Percentiles rank a stretch among this genome's conserved stretches.
Conservation (phyloP, 1,140 invertebrate genomes). For the Cephus cinctus region DNA sequence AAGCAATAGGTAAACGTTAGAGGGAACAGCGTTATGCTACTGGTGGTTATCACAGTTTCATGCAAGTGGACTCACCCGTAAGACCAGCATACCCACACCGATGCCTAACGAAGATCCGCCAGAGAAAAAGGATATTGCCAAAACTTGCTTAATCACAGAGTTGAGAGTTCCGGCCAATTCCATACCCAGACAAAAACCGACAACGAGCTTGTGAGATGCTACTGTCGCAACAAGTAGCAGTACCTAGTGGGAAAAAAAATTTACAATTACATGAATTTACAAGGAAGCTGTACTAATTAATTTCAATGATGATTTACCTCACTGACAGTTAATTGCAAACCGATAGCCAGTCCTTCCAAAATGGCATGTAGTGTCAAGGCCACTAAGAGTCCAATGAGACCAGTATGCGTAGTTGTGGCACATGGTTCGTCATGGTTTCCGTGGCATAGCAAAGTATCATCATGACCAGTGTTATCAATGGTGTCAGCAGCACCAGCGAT, state of each 20-base stretch:
- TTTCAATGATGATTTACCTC: slow-evolving; percentile 55
- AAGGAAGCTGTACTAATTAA: neutral
- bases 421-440: slow-evolving; percentile 64
- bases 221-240: slow-evolving; percentile 70
- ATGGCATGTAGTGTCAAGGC: slow-evolving; percentile 77
- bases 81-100: slow-evolving; percentile 57
- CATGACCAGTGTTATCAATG: neutral
- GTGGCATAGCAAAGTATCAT: slow-evolving; percentile 61
- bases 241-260: slow-evolving; percentile 60
- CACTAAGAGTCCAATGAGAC: slow-evolving; percentile 63
- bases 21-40: too few relatives aligned
- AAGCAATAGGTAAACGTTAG: too few relatives aligned
- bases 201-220: slow-evolving; percentile 75
- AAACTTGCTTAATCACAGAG: slow-evolving; percentile 55
- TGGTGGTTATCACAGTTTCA: too few relatives aligned
- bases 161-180: slow-evolving; percentile 61
- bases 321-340: slow-evolving; percentile 63
- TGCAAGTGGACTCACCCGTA: slow-evolving; percentile 31
- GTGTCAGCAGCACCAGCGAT: too few relatives aligned
- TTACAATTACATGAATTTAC: neutral
- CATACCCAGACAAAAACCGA: slow-evolving; percentile 75
- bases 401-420: slow-evolving; percentile 54
- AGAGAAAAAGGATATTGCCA: slow-evolving; percentile 65
- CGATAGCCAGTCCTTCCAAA: slow-evolving; percentile 82
- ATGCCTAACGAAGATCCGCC: slow-evolving; percentile 68